A percentile compares a stretch with the other conserved stretches of the same genome.
Evolutionary conservation across 2,888 invertebrate genomes (phyloP).

Genomic region (Baronia brevicornis): DNA sequence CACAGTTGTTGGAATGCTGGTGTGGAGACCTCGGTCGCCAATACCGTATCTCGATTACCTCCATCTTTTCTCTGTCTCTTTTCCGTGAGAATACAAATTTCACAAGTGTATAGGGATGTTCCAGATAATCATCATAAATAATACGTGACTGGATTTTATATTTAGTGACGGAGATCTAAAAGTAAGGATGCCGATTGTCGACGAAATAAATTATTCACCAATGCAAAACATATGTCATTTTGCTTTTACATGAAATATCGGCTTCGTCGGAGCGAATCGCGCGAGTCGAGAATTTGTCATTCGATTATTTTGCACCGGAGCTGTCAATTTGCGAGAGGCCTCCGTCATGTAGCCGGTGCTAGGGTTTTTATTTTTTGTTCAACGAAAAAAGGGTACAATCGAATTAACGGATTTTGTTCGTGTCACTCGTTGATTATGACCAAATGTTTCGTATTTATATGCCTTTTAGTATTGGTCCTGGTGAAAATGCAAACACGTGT

Average conservation of each 20-base stretch:
- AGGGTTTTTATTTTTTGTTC: conserved; percentile 6
- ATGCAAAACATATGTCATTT: conserved; percentile 5
- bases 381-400: conserved; percentile 3
- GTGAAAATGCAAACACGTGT: neutral
- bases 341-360: conserved; percentile 5
- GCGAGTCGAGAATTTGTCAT: conserved; percentile 3
- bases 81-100: too few relatives aligned
- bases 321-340: conserved; percentile 9
- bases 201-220: conserved; percentile 11
- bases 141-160: conserved; percentile 3
- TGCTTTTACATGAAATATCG: conserved; percentile 5
- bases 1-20: too few relatives aligned
- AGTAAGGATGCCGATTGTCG: conserved; percentile 8
- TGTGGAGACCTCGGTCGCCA: too few relatives aligned
- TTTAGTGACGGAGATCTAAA: conserved; percentile 3
- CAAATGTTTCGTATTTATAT: neutral
- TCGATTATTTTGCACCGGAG: conserved; percentile 12
- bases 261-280: too few relatives aligned
- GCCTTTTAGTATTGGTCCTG: conserved; percentile 1
- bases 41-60: too few relatives aligned
- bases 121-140: conserved; percentile 8
- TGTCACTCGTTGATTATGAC: conserved; percentile 3
- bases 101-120: too few relatives aligned
- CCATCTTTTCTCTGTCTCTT: too few relatives aligned
- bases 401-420: conserved; percentile 1